Evolutionary conservation across 2,113 vertebrate species (phyloP).

Genomic region (Rattus rattus): DNA sequence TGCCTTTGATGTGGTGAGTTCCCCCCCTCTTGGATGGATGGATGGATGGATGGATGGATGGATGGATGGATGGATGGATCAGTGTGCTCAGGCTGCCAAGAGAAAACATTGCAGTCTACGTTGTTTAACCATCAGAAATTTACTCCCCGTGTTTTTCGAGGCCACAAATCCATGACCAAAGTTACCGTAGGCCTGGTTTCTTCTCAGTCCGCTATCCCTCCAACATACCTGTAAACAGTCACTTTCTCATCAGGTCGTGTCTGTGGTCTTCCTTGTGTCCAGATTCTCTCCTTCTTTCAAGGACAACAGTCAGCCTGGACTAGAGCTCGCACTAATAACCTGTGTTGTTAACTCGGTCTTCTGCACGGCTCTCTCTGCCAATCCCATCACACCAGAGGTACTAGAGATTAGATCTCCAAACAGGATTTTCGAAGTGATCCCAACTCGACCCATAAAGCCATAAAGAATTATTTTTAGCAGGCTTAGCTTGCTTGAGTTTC

Average conservation of each 20-base stretch:
- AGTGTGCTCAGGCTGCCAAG: not conserved
- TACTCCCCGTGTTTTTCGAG: not conserved
- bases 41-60: not conserved
- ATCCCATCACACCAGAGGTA: not conserved
- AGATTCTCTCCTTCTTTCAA: not conserved
- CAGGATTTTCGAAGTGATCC: not conserved
- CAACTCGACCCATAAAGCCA: not conserved
- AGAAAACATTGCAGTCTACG: not conserved
- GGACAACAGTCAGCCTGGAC: not conserved
- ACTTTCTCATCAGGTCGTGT: not conserved
- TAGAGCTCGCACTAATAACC: not conserved
- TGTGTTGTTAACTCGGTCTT: not conserved
- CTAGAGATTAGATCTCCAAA: not conserved
- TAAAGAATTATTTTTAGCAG: not conserved
- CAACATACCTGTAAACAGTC: not conserved
- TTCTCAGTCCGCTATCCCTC: not conserved
- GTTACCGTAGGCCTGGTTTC: not conserved
- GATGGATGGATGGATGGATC: not conserved
- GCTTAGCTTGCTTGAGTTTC: not conserved
- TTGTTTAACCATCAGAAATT: not conserved
- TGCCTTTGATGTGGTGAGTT: slow-evolving; percentile 98
- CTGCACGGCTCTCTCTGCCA: not conserved
- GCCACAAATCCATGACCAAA: not conserved
- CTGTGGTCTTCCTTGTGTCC: not conserved
- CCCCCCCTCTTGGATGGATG: not conserved